phyloP scores from a whole-genome alignment of 1,140 invertebrate species.

The Agrilus planipennis region DNA sequence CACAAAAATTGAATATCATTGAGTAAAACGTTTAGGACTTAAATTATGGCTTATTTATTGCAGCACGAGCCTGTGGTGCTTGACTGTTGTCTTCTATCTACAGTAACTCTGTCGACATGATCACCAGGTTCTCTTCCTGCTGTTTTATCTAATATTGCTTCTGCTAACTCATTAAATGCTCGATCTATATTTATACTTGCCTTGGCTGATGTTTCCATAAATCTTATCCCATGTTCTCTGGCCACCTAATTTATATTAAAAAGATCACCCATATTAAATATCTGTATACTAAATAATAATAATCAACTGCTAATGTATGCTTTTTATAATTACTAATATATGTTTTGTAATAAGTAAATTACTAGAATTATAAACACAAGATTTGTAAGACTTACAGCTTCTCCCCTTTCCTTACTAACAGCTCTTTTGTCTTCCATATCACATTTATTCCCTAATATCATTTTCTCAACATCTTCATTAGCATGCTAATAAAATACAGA shows the following conservation, averaged over 20 bases:
- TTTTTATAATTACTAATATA: not conserved
- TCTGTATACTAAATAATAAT: not conserved
- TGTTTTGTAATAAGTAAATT: not conserved
- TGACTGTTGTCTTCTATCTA: slow-evolving; percentile 44
- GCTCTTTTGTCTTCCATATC: slow-evolving; percentile 97
- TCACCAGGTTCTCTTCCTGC: slow-evolving; percentile 53
- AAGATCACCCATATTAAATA: not conserved
- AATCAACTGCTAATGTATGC: not conserved
- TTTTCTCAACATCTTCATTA: slow-evolving; percentile 99
- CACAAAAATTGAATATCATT: no score
- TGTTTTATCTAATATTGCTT: slow-evolving; percentile 88
- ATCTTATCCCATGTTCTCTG: slow-evolving; percentile 92
- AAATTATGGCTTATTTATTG: slow-evolving; percentile 22
- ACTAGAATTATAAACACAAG: not conserved
- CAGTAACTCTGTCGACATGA: slow-evolving; percentile 51
- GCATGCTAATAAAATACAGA: slow-evolving; percentile 64
- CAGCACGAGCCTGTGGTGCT: slow-evolving; percentile 32
- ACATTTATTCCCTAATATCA: slow-evolving; percentile 99
- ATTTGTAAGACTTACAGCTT: slow-evolving; percentile 51
- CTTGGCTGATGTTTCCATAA: slow-evolving; percentile 98
- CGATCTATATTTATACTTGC: slow-evolving; percentile 96
- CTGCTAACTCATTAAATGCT: slow-evolving; percentile 93
- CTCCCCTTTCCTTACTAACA: slow-evolving; percentile 79
- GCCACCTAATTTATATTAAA: slow-evolving; percentile 37
- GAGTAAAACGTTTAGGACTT: no score